phyloP scores from a whole-genome alignment of 2,888 invertebrate genomes.

The Nemotelus pantherinus region DNA sequence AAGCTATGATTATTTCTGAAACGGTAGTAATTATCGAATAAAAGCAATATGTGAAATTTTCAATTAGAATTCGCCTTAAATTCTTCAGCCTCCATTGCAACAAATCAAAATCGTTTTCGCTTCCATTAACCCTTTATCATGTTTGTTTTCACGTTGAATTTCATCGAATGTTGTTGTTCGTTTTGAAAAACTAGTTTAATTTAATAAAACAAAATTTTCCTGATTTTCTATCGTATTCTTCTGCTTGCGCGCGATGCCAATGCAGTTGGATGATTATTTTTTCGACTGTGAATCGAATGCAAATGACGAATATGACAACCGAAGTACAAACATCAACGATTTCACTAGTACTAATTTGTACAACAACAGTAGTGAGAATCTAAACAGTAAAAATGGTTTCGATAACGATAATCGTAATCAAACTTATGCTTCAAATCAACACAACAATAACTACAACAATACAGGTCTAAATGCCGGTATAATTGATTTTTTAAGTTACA shows the following conservation, averaged over 20 bases:
- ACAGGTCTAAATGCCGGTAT: not conserved
- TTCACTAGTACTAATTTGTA: conserved; percentile 29
- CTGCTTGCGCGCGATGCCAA: conserved; percentile 52
- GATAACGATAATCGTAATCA: conserved; percentile 51
- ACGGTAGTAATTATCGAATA: no score
- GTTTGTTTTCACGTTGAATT: no score
- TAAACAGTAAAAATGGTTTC: conserved; percentile 52
- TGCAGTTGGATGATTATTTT: conserved; percentile 55
- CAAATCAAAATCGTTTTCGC: no score
- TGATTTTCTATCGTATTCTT: conserved; percentile 46
- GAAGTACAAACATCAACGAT: conserved; percentile 3
- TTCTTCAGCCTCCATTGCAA: no score
- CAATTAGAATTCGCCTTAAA: no score
- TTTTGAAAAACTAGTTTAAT: not conserved
- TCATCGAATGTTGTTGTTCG: no score
- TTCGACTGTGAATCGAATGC: conserved; percentile 55
- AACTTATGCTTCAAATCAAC: conserved; percentile 13
- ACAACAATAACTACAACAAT: conserved; percentile 44
- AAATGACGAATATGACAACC: conserved; percentile 52
- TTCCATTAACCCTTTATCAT: no score
- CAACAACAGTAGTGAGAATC: conserved; percentile 22
- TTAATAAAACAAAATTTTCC: conserved; percentile 15
- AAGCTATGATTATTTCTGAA: no score
- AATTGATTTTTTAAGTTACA: conserved; percentile 38
- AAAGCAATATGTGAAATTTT: no score